Evolutionary conservation across 2,888 invertebrate genomes (phyloP).

Genomic region (Opisthograptis luteolata): DNA sequence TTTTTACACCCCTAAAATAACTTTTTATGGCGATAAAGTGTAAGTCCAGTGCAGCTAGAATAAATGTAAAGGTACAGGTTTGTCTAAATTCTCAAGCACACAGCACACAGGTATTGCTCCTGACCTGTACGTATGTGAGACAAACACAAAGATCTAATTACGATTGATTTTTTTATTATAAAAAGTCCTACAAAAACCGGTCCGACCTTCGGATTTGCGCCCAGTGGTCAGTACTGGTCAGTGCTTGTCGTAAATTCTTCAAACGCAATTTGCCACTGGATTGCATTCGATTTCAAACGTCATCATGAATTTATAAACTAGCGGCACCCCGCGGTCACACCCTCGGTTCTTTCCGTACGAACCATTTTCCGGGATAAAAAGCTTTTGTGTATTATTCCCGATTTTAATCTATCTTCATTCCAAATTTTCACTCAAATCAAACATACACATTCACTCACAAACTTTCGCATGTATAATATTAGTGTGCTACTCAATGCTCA

Average conservation of each 20-base stretch:
- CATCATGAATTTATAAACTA: neutral
- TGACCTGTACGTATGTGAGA: neutral
- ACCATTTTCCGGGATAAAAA: no score
- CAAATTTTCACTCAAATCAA: no score
- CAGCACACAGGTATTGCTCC: neutral
- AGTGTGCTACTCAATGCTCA: no score
- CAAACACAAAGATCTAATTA: neutral
- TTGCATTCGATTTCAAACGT: slow-evolving; percentile 33
- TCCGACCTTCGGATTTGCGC: slow-evolving; percentile 31
- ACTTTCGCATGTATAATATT: no score
- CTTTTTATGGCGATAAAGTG: no score
- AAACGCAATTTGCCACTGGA: slow-evolving; percentile 38
- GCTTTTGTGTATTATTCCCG: no score
- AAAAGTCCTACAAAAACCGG: slow-evolving; percentile 27
- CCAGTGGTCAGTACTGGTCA: slow-evolving; percentile 10
- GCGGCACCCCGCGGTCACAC: slow-evolving; percentile 2
- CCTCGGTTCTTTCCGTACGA: neutral
- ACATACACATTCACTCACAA: no score
- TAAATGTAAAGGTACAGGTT: no score
- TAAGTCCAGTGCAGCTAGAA: no score
- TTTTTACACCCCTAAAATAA: no score
- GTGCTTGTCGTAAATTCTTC: neutral
- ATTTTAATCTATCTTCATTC: no score
- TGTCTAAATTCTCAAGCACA: no score
- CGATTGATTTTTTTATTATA: neutral